Base-by-base conservation (phyloP, 2,113 vertebrate species). In the Antigone vipio region DNA sequence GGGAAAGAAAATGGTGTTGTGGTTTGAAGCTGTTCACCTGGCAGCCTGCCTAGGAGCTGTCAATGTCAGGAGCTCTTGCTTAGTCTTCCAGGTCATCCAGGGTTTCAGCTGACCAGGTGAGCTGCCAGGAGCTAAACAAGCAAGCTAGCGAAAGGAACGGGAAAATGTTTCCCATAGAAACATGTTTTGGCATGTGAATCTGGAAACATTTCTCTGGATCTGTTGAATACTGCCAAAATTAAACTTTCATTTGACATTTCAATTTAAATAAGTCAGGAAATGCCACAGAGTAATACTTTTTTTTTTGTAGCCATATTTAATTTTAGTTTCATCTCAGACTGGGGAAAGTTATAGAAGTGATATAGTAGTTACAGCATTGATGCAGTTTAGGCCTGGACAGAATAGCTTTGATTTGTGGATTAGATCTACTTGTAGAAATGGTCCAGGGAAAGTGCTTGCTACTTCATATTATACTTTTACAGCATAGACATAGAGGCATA, bases 91-190 rank as follows among this genome's bases (percentile, higher is more conserved):
- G 87, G 80, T 50, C 27, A 77, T 47, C 30, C 58, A 69, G 75
- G 53, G 44, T 90, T 79, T 76, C 58, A 82, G 73, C 73, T 19
- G 63, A 59, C 38, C 79, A 92, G 89, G 80, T 95, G 89, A 92
- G 80, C 59, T 92, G 76, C 84, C 91, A 94, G 85, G 30, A 88
- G 56, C 52, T 88, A 75, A 93, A 73, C 34, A 80, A 67, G 55
- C 4, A 63, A 50, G 23, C 12, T 8, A 81, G 32, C 0, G 4
- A 75, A 34, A 77, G 17, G 8, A 81, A 86, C 1, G 2, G 42
- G 27, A 42, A 68, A 82, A 42, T 6, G 8, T 55, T 91, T 85
- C 44, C 62, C 6, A 13, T 2, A 75, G 66, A 88, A 82, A 82
- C 35, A 8, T 16, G 12, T 4, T 44, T 90, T 93, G 66, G 29